Conservation (phyloP, 2,888 invertebrate species). For the Hypena proboscidalis region DNA sequence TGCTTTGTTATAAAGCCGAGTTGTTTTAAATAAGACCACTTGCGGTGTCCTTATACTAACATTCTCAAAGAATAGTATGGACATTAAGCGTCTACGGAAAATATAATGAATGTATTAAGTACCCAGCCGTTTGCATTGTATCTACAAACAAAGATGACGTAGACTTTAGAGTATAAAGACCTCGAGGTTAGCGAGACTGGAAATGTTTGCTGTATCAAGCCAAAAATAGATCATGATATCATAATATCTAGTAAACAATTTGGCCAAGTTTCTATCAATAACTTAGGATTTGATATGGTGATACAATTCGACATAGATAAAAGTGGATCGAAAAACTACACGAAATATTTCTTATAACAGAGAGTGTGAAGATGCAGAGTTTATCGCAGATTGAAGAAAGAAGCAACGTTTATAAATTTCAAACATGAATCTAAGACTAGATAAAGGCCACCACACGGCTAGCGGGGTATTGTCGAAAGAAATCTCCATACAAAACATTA, state of each 20-base stretch:
- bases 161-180: slow-evolving; percentile 64
- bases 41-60: slow-evolving; percentile 70
- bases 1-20: slow-evolving; percentile 64
- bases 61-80: slow-evolving; percentile 53
- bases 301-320: slow-evolving; percentile 27
- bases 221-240: slow-evolving; percentile 78
- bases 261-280: slow-evolving; percentile 54
- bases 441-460: slow-evolving; percentile 77
- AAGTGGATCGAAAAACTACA: slow-evolving; percentile 17
- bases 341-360: slow-evolving; percentile 13
- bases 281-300: slow-evolving; percentile 43
- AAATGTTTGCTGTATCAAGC: slow-evolving; percentile 61
- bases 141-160: slow-evolving; percentile 58
- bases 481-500: slow-evolving; percentile 86
- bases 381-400: slow-evolving; percentile 47
- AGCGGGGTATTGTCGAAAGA: slow-evolving; percentile 78
- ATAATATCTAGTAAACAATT: slow-evolving; percentile 65
- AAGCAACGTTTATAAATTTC: slow-evolving; percentile 71
- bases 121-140: slow-evolving; percentile 50
- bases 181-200: slow-evolving; percentile 63
- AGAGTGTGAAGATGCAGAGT: slow-evolving; percentile 32
- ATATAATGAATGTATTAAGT: slow-evolving; percentile 65
- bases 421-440: slow-evolving; percentile 80
- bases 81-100: slow-evolving; percentile 51
- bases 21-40: slow-evolving; percentile 77